Base-by-base conservation (phyloP, 2,797 vertebrate species). In the Hafferia zeledoni region DNA sequence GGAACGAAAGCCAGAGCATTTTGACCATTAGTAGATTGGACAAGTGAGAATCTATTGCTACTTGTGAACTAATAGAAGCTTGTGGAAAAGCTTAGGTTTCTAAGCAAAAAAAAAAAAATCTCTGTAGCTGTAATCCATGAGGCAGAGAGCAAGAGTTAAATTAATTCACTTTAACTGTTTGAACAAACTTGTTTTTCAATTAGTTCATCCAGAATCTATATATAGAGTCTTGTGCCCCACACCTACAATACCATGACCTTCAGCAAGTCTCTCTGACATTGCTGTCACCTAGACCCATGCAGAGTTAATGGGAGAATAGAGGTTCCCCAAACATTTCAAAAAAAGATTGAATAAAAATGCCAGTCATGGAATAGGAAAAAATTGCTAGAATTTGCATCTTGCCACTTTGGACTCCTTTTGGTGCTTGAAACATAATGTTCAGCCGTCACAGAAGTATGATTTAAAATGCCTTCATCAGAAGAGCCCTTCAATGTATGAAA, bases 401-500 rank as follows among this genome's bases (percentile, higher is more conserved):
- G 47, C 14, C 63, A 39, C 74, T 93, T 86, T 60, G 31, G 41
- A 56, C 27, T 72, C 87, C 24, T 75, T 93, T 82, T 63, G 24
- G 11, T 87, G 18, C 75, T 89, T 71, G 31, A 90, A 74, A 56
- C 19, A 47, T 88, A 63, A 88, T 59, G 72, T 76, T 94, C 41
- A 87, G 47, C 52, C 74, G 41, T 82, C 69, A 85, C n/a, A 68
- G 60, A 81, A 61, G n/a, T 44, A 37, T 59, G 61, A 78, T 81
- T 85, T 87, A 41, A 77, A 83, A 93, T 93, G 84, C 49, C 27
- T 64, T 37, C 64, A 87, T 78, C 76, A 85, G 60, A 95, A 86
- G 57, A 93, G 22, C 31, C 6, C 72, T 96, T 85, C 49, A 89
- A 60, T 19, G 1, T 49, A 56, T 24, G 17, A 87, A 95, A 87